phyloP scores from a whole-genome alignment of 1,140 invertebrate genomes.

The Berghia stephanieae region DNA sequence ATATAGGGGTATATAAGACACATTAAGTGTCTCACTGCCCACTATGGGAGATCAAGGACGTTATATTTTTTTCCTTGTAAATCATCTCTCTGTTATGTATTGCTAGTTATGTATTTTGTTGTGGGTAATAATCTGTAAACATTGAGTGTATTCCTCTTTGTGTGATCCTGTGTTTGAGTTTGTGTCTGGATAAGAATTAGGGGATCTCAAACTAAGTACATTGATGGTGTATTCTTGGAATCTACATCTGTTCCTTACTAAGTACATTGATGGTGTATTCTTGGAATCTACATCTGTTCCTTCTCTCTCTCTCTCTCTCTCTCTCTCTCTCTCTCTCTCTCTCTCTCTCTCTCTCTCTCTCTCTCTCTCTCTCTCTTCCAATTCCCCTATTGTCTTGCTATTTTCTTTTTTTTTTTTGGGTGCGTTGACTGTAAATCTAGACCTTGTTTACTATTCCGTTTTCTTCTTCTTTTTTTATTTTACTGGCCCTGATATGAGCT shows the following conservation, averaged over 20 bases:
- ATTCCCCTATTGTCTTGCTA: not conserved
- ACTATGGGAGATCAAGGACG: too few species aligned
- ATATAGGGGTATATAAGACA: too few species aligned
- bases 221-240: not conserved
- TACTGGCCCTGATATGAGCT: not conserved
- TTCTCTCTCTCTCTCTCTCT: not conserved
- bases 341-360: not conserved
- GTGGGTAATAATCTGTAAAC: slow-evolving; percentile 45
- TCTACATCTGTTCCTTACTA: too few species aligned
- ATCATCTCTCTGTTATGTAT: too few species aligned
- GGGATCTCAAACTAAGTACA: not conserved
- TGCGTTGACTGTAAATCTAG: too few species aligned
- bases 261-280: not conserved
- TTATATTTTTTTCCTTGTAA: too few species aligned
- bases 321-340: not conserved
- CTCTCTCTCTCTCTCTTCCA: not conserved
- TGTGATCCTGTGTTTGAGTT: not conserved
- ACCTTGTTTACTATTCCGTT: not conserved
- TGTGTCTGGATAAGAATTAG: not conserved
- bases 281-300: not conserved
- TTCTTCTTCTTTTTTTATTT: not conserved
- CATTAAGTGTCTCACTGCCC: too few species aligned
- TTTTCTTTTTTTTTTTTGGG: not conserved
- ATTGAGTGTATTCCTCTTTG: not conserved
- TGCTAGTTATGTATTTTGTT: too few species aligned